Conservation (phyloP, 2,888 invertebrate genomes). For the Cerceris rybyensis region DNA sequence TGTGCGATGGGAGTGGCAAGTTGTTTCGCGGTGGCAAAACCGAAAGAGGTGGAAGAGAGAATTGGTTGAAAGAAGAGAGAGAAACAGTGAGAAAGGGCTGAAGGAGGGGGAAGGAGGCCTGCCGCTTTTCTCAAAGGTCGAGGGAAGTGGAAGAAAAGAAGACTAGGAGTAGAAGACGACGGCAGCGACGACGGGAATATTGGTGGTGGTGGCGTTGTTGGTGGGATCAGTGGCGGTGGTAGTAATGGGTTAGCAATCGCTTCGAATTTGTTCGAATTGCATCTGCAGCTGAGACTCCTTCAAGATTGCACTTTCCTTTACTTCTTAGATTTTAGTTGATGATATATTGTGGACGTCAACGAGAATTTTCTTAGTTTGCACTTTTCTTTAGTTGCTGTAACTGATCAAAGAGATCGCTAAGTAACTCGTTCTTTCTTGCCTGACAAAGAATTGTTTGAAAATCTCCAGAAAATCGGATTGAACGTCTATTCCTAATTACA, state of each 20-base stretch:
- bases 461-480: no score
- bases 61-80: conserved; percentile 20
- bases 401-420: no score
- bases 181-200: conserved; percentile 3
- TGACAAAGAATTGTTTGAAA: no score
- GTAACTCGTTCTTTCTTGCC: no score
- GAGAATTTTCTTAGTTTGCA: no score
- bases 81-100: conserved; percentile 5
- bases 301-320: no score
- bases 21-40: conserved; percentile 20
- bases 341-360: no score
- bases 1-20: conserved; percentile 46
- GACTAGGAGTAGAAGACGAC: conserved; percentile 15
- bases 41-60: conserved; percentile 27
- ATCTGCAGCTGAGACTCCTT: no score
- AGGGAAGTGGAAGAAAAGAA: conserved; percentile 2
- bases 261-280: no score
- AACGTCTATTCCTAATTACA: no score
- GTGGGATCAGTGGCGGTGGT: conserved; percentile 17
- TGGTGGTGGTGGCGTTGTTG: conserved; percentile 35
- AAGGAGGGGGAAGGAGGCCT: background rate
- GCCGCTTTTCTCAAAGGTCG: conserved; percentile 6
- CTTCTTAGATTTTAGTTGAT: no score
- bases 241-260: background rate
- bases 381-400: no score